These are phyloP conservation scores for Sialia sialis DNA, from an alignment of 2,113 vertebrate genomes.

Conservation along the genomic window DNA sequence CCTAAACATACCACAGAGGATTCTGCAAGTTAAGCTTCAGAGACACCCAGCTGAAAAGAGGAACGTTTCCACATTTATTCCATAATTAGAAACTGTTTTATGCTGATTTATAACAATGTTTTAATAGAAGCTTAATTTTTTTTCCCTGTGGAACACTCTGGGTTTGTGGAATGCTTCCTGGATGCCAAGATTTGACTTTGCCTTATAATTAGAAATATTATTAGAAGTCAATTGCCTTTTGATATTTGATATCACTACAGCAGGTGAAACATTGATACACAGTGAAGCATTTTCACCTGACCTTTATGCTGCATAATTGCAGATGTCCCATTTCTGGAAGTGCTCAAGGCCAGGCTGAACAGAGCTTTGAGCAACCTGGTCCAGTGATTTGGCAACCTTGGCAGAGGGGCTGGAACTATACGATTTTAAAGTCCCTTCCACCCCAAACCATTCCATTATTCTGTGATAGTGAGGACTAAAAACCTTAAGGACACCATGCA, in stretches of 20 bases:
- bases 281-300: neutral
- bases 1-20: neutral
- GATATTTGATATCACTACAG: neutral
- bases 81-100: neutral
- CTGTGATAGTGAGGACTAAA: neutral
- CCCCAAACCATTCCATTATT: neutral
- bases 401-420: neutral
- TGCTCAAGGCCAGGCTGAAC: neutral
- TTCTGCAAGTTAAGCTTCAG: neutral
- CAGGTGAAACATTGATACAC: neutral
- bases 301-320: neutral
- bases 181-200: neutral
- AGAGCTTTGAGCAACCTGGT: neutral
- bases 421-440: neutral
- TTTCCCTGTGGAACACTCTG: neutral
- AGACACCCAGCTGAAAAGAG: neutral
- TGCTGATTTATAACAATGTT: neutral
- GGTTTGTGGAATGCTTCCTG: neutral
- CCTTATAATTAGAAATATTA: neutral
- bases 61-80: neutral
- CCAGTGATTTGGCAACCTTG: neutral
- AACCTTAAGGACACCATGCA: neutral
- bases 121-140: neutral
- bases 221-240: neutral
- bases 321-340: neutral